These are phyloP conservation scores for Cephonodes hylas DNA, from an alignment of 2,888 invertebrate genomes.

Conservation along the genomic window DNA sequence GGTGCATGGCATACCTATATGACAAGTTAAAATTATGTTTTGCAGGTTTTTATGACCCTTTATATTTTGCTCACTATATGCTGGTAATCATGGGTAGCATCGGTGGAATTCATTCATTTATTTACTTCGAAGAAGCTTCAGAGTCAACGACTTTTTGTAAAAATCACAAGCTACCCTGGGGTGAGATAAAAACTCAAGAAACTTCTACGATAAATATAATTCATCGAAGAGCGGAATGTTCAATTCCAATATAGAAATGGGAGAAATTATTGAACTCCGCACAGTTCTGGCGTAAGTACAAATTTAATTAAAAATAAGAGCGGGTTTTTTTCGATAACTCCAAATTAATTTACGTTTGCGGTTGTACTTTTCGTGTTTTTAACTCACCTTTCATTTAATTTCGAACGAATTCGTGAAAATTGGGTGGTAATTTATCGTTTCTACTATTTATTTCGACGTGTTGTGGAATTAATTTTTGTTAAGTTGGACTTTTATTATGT, in stretches of 20 bases:
- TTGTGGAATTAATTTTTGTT: not conserved
- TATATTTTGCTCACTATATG: too few species aligned
- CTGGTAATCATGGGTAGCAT: too few species aligned
- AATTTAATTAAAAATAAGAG: not conserved
- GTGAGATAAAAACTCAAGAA: not conserved
- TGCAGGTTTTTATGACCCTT: too few species aligned
- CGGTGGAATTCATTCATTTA: too few species aligned
- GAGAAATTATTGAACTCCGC: not conserved
- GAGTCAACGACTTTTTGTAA: not conserved
- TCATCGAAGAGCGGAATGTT: not conserved
- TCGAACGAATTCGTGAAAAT: not conserved
- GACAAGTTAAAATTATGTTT: too few species aligned
- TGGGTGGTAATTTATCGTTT: not conserved
- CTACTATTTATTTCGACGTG: not conserved
- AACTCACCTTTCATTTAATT: not conserved
- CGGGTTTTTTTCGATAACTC: not conserved
- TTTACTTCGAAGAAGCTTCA: not conserved
- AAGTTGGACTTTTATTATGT: not conserved
- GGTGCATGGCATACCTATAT: too few species aligned
- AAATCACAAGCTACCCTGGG: not conserved
- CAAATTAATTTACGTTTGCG: constrained; percentile 1
- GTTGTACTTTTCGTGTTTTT: not conserved
- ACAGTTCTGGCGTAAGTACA: not conserved
- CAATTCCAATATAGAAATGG: not conserved
- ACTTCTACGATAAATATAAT: not conserved